Evolutionary conservation across 2,888 invertebrate genomes (phyloP).

Genomic region (Tipula vernalis): DNA sequence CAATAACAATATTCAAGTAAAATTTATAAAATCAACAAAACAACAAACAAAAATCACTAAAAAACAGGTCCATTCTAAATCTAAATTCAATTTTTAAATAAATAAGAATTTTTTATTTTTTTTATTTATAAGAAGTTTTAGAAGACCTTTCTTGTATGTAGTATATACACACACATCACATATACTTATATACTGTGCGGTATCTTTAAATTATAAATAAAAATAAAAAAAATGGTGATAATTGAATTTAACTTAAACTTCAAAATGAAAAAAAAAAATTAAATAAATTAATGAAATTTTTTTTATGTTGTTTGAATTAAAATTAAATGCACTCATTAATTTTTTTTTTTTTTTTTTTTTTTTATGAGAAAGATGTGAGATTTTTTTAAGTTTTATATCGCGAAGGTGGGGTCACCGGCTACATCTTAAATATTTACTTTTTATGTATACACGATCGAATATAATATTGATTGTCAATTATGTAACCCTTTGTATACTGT

Average conservation of each 20-base stretch:
- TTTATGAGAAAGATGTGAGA: not conserved
- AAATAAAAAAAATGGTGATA: not conserved
- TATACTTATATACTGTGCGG: not conserved
- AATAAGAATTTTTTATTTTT: not conserved
- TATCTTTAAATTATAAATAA: not conserved
- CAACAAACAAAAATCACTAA: not conserved
- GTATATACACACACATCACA: not conserved
- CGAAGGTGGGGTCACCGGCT: not conserved
- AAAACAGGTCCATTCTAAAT: not conserved
- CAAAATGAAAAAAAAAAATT: not conserved
- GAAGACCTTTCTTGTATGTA: not conserved
- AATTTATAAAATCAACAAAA: not conserved
- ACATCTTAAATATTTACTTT: not conserved
- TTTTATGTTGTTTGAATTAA: not conserved
- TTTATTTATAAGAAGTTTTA: not conserved
- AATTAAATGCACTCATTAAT: not conserved
- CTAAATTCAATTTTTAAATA: conserved; percentile 4
- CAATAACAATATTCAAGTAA: not conserved
- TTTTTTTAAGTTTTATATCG: not conserved
- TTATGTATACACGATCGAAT: not conserved
- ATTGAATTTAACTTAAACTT: conserved; percentile 4
- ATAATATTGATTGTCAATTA: not conserved
- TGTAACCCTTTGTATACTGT: not conserved
- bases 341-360: not conserved
- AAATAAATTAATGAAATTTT: not conserved